Evolutionary conservation across 2,888 invertebrate species (phyloP).

Genomic region (Neoascia interrupta): DNA sequence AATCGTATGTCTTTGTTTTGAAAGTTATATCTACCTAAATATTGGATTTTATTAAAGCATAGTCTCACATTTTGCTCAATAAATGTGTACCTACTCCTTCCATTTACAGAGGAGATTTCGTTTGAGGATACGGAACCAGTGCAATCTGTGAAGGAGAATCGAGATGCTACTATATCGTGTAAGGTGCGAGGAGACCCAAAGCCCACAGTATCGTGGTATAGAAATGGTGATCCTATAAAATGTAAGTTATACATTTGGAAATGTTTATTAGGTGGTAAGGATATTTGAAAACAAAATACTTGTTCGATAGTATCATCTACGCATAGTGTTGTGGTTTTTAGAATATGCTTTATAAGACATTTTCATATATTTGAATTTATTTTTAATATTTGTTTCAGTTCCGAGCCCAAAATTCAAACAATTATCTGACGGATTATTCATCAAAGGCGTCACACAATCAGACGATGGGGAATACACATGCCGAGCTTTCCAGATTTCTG

Average conservation of each 20-base stretch:
- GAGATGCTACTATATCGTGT: constrained; percentile 79
- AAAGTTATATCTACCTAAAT: background rate
- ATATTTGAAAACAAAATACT: too few relatives aligned
- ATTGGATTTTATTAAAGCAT: too few relatives aligned
- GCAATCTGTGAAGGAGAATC: constrained; percentile 81
- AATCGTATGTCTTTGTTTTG: constrained; percentile 77
- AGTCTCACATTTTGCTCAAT: background rate
- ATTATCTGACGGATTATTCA: constrained; percentile 81
- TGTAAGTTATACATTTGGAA: constrained; percentile 72
- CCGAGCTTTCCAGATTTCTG: constrained; percentile 81
- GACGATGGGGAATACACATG: constrained; percentile 83
- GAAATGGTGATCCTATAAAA: constrained; percentile 79
- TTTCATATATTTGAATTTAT: too few relatives aligned
- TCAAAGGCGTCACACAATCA: constrained; percentile 81
- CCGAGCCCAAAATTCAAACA: constrained; percentile 79
- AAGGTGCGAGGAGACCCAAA: constrained; percentile 79
- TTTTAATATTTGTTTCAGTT: constrained; percentile 74
- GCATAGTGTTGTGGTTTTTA: too few relatives aligned
- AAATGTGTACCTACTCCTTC: constrained; percentile 58
- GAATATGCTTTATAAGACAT: too few relatives aligned
- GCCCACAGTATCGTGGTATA: constrained; percentile 80
- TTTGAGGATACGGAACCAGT: constrained; percentile 81
- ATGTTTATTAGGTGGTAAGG: too few relatives aligned
- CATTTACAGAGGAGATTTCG: constrained; percentile 80
- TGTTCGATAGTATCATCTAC: too few relatives aligned